phyloP scores from a whole-genome alignment of 2,888 invertebrate genomes.

The Trachelus stipa region DNA sequence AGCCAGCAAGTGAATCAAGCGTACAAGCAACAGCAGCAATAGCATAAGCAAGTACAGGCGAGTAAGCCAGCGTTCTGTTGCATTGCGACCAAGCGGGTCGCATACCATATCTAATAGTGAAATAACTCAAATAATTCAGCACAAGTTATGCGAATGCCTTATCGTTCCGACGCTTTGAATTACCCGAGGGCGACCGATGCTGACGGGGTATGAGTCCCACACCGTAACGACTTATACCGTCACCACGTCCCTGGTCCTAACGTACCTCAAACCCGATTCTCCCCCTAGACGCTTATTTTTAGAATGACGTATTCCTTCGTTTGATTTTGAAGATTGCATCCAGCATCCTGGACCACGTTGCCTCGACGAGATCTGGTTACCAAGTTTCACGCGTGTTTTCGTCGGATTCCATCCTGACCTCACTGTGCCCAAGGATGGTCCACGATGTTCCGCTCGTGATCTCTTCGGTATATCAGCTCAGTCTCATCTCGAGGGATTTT shows the following conservation, averaged over 20 bases:
- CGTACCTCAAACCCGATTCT: background rate
- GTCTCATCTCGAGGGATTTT: background rate
- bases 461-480: background rate
- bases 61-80: constrained; percentile 2
- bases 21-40: background rate
- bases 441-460: background rate
- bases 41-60: background rate
- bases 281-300: constrained; percentile 50
- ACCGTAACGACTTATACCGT: background rate
- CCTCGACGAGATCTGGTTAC: constrained; percentile 57
- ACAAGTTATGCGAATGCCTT: constrained; percentile 61
- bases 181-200: constrained; percentile 35
- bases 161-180: constrained; percentile 60
- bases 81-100: constrained; percentile 28
- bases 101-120: constrained; percentile 63
- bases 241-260: background rate
- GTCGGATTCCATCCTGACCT: constrained; percentile 32
- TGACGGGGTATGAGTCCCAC: background rate
- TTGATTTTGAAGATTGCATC: constrained; percentile 60
- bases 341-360: constrained; percentile 24
- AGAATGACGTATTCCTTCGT: constrained; percentile 59
- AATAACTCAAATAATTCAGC: constrained; percentile 63
- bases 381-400: constrained; percentile 40
- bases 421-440: background rate
- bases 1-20: background rate